Evolutionary conservation across 2,888 invertebrate genomes (phyloP), one percentile per base, ranked within the genome.

Genomic region (Pheosia gnoma): DNA sequence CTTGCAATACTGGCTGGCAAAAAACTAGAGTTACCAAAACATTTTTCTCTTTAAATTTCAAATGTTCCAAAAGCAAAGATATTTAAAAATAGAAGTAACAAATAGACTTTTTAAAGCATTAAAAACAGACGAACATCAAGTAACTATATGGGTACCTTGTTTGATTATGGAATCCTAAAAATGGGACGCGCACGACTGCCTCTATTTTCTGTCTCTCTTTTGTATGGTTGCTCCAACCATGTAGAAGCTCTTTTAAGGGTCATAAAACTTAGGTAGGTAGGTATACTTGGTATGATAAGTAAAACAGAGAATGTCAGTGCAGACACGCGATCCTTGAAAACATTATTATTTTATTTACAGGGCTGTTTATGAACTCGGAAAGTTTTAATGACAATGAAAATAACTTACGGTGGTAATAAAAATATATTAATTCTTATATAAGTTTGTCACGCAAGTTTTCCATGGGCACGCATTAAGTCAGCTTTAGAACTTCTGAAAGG

Each of bases 381-480:
- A 90, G 82, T 88, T 87, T 87, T 88, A 89, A 89, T 86, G 87
- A 82, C 86, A 81, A 79, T 85, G 84, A 86, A 86, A 85, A 86
- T 86, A 87, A 88, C 82, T 87, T 81, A 77, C 77, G 72, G 66
- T 68, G 79, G 83, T 81, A 84, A 88, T 89, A 87, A 87, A 88
- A 88, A 82, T 82, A 84, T 81, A 86, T 89, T 88, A 86, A 87
- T 85, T 82, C 80, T 85, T 78, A 91, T 86, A 85, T 69, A 81
- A 77, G 72, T 82, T 84, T 79, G 87, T 86, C 92, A 91, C 89
- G 92, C 87, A 65, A 89, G 59, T 78, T 75, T 75, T 68, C 67
- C 60, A 49, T 47, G 62, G 70, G 64, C 39, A 10, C 53, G 53
- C 11, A 39, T 5, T 5, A 53, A 59, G 41, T 39, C 45, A 36